Evolutionary conservation across 2,888 invertebrate species (phyloP).

Genomic region (Allophyes oxyacanthae): DNA sequence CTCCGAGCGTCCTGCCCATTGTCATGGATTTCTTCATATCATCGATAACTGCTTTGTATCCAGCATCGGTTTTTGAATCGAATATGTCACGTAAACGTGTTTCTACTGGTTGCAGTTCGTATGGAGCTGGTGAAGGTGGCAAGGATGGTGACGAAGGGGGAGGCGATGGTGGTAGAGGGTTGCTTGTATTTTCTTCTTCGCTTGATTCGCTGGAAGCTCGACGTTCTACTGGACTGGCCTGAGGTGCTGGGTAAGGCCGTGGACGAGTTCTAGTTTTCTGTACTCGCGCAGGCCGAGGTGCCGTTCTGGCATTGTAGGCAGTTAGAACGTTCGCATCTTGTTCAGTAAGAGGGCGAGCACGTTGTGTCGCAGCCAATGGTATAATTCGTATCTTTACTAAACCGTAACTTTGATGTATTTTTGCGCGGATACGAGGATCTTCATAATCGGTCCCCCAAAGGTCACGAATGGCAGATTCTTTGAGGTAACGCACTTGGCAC

Average conservation of each 20-base stretch:
- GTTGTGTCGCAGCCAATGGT: slow-evolving; percentile 83
- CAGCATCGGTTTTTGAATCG: slow-evolving; percentile 87
- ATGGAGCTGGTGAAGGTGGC: slow-evolving; percentile 83
- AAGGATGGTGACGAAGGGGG: slow-evolving; percentile 84
- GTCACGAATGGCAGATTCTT: slow-evolving; percentile 87
- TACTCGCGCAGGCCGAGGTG: slow-evolving; percentile 80
- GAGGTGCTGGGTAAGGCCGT: slow-evolving; percentile 79
- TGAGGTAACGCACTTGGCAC: slow-evolving; percentile 85
- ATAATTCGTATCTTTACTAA: slow-evolving; percentile 87
- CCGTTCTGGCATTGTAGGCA: slow-evolving; percentile 86
- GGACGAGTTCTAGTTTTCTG: slow-evolving; percentile 77
- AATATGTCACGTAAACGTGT: slow-evolving; percentile 84
- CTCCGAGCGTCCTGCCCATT: slow-evolving; percentile 83
- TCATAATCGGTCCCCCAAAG: slow-evolving; percentile 87
- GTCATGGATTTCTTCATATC: slow-evolving; percentile 89
- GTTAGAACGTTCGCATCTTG: slow-evolving; percentile 87
- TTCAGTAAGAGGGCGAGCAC: slow-evolving; percentile 83
- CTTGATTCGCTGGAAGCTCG: slow-evolving; percentile 84
- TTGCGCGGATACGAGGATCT: slow-evolving; percentile 83
- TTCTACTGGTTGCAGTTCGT: slow-evolving; percentile 83
- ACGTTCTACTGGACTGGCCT: slow-evolving; percentile 72
- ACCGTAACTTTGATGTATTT: slow-evolving; percentile 86
- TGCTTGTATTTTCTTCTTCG: slow-evolving; percentile 84
- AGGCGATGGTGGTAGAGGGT: slow-evolving; percentile 80
- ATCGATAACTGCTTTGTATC: slow-evolving; percentile 87